Evolutionary conservation across 2,888 invertebrate species (phyloP), one percentile per base, ranked within the genome.

Genomic region (Drosophila anomalipes): DNA sequence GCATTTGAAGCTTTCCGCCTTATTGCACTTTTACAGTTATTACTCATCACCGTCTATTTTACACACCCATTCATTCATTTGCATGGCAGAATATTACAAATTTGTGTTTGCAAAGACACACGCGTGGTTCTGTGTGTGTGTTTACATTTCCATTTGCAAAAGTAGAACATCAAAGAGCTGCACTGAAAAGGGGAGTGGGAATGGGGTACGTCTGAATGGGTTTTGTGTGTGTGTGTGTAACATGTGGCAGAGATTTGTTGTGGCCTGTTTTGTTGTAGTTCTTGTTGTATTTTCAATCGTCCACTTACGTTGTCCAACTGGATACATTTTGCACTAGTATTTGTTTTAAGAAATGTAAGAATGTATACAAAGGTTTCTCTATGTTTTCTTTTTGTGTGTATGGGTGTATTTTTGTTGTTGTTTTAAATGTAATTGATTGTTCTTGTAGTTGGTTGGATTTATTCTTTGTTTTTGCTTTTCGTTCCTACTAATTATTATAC

Each of bases 241-340:
- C 70, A 81, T 81, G 76, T 81, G 83, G 80, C 83, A 83, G 77
- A 83, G 77, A 76, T 77, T 72, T 82, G 37, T 72, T 82, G 41
- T 81, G 63, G 54, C 53, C 56, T 56, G 47, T 39, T 60, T 66
- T 26, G 47, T 63, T 57, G 26, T 7, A 22, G 19, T 59, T 66
- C 33, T 51, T 53, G 44, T 51, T 59, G n/a, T 37, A 53, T 57
- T 69, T 74, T 69, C 66, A 70, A 49, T 77, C 49, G 68, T 47
- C 77, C 93, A 95, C 95, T 95, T 94, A 95, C 95, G 95, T 94
- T 95, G 95, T 93, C 95, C 95, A 93, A 95, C 95, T 92, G 95
- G 95, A 94, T 95, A 95, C 95, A 95, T 95, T 93, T 93, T 94
- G 85, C 75, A 79, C 83, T 81, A 77, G 82, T 86, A 77, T 82